A percentile compares a stretch with the other conserved stretches of the same genome.
These are phyloP conservation scores for Aphelinus certus DNA, from an alignment of 1,140 invertebrate species.

Conservation along the genomic window DNA sequence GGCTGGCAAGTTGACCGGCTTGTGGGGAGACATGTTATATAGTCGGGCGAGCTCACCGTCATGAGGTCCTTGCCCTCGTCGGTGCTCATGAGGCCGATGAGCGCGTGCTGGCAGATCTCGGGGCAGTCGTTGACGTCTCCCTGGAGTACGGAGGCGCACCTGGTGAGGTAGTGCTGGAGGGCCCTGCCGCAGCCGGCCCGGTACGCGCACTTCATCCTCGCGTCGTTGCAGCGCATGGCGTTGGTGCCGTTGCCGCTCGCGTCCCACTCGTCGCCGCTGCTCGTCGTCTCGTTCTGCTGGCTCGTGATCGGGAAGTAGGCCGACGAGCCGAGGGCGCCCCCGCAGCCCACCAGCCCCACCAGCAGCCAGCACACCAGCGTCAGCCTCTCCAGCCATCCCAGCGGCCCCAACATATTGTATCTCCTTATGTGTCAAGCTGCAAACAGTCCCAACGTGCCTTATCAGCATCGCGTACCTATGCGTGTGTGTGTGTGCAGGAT, in stretches of 20 bases:
- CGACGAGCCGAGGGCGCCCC: not conserved
- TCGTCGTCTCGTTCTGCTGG: conserved; percentile 13
- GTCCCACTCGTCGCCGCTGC: not conserved
- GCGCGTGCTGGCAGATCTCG: conserved; percentile 75
- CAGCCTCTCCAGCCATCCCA: no score
- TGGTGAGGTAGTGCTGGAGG: conserved; percentile 77
- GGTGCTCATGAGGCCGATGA: conserved; percentile 81
- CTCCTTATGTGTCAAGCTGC: no score
- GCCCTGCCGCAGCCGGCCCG: conserved; percentile 78
- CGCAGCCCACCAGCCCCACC: not conserved
- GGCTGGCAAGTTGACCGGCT: no score
- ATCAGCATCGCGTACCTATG: no score
- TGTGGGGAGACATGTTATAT: no score
- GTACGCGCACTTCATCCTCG: conserved; percentile 76
- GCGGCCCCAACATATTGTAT: no score
- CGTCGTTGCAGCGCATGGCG: conserved; percentile 72
- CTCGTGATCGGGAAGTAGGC: not conserved
- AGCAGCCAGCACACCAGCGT: no score
- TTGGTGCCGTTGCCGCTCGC: conserved; percentile 20
- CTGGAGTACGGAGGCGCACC: conserved; percentile 75
- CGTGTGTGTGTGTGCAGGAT: no score
- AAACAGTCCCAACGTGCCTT: no score
- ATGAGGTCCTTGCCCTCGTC: conserved; percentile 80
- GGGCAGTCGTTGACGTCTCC: conserved; percentile 70
- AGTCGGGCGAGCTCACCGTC: conserved; percentile 66